Base-by-base conservation (phyloP, 2,113 vertebrate genomes). In the Patagioenas fasciata region DNA sequence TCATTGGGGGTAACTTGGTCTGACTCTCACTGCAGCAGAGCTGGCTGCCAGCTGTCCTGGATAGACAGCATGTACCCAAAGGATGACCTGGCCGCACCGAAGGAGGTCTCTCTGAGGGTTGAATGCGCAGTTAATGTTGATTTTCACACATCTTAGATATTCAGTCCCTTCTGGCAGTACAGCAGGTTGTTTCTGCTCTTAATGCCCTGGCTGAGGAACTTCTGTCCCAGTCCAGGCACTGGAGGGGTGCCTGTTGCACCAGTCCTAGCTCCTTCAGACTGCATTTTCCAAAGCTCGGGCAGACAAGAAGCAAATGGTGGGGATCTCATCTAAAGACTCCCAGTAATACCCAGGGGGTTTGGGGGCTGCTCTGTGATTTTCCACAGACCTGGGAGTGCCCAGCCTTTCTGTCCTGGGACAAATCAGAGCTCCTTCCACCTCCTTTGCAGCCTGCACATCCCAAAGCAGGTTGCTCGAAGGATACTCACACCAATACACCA, bases 1-100 rank as follows among this genome's bases (percentile, higher is more conserved):
- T 88, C 95, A 66, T 61, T 3, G 0, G 28, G 53, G 83, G 57
- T 91, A 94, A 62, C 90, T 90, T 18, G 1, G 60, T 86, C 90
- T 71, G 85, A 88, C 60, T 88, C 54, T 53, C 23, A 0, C 80
- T 91, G 91, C 91, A 94, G 91, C 82, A 90, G 72, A 75, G 60
- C 74, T 40, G 89, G 88, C 91, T 94, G 80, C 75, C 95, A 88
- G 82, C 64, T 96, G 90, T 80, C 90, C 88, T 94, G 94, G 65
- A 95, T 77, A 93, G 93, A 66, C 88, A 90, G 21, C 31, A 14
- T 57, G 84, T 71, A 88, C 75, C 83, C 75, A 92, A 95, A 88
- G 5, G 6, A 26, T 72, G 70, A 69, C 65, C 91, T 6, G 31
- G 62, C 54, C 21, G 4, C 83, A 3, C 6, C 13, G n/a, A 54